Conservation (phyloP, 2,797 vertebrate species). For the Lepilemur ruficaudatus region DNA sequence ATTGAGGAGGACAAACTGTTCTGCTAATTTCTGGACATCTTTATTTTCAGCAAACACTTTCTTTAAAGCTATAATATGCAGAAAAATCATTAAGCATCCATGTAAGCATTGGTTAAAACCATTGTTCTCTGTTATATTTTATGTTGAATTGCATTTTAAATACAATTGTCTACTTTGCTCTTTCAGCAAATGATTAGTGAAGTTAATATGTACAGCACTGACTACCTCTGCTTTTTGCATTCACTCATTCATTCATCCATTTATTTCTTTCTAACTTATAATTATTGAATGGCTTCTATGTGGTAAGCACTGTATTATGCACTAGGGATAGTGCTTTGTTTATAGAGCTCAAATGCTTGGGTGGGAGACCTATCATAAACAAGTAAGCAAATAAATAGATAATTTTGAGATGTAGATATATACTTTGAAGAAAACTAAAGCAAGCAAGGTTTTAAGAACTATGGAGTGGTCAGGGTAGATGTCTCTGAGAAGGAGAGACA, state of each 20-base stretch:
- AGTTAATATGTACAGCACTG: not conserved
- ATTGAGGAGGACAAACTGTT: conserved; percentile 94
- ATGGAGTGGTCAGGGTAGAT: not conserved
- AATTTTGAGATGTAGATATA: not conserved
- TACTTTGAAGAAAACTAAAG: not conserved
- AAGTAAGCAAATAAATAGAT: not conserved
- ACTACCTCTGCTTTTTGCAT: not conserved
- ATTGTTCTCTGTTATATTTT: not conserved
- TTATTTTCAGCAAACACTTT: conserved; percentile 90
- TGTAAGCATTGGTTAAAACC: not conserved
- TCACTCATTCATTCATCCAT: not conserved
- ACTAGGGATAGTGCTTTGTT: not conserved
- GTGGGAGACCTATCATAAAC: not conserved
- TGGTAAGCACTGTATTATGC: not conserved
- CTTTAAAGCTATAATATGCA: conserved; percentile 89
- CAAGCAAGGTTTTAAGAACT: not conserved
- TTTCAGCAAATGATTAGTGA: not conserved
- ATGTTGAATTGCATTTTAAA: not conserved
- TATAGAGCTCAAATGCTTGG: not conserved
- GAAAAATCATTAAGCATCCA: not conserved
- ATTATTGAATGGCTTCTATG: not conserved
- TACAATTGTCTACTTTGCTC: not conserved
- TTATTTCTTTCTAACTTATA: not conserved
- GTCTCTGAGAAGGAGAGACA: not conserved
- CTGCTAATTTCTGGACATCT: conserved; percentile 91